Evolutionary conservation across 2,888 invertebrate genomes (phyloP).

Genomic region (Eurytoma californica): DNA sequence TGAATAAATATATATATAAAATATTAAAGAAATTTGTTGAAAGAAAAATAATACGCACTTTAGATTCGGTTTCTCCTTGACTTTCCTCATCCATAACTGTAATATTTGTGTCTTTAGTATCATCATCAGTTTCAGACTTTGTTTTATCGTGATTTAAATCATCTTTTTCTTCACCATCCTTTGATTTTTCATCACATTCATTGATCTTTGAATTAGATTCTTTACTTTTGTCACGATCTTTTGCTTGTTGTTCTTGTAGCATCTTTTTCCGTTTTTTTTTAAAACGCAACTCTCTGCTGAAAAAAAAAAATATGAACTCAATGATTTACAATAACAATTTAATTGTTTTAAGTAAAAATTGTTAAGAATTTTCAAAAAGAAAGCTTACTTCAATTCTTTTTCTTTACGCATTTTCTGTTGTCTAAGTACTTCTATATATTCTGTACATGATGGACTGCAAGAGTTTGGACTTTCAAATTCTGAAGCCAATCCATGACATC

Average conservation of each 20-base stretch:
- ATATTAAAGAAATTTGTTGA: constrained; percentile 27
- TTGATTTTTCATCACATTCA: constrained; percentile 65
- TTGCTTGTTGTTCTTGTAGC: constrained; percentile 68
- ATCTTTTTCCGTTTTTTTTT: constrained; percentile 71
- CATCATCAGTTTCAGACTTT: constrained; percentile 71
- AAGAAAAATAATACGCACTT: constrained; percentile 61
- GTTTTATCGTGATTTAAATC: constrained; percentile 47
- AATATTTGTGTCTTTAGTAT: constrained; percentile 69
- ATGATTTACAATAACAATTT: constrained; percentile 5
- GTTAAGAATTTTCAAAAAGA: neutral
- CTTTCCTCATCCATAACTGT: constrained; percentile 67
- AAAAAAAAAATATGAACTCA: constrained; percentile 25
- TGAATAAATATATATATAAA: neutral
- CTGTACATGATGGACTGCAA: constrained; percentile 84
- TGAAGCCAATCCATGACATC: constrained; percentile 88
- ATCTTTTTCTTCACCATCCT: constrained; percentile 58
- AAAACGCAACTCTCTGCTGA: constrained; percentile 67
- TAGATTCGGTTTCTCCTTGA: constrained; percentile 66
- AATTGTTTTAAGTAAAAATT: constrained; percentile 19
- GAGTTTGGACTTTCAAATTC: constrained; percentile 89
- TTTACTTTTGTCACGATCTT: constrained; percentile 66
- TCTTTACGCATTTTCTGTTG: constrained; percentile 67
- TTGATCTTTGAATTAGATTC: constrained; percentile 70
- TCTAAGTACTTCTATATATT: constrained; percentile 73
- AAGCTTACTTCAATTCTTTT: constrained; percentile 63